phyloP scores from a whole-genome alignment of 1,140 invertebrate genomes.

The Lordiphosa collinella region DNA sequence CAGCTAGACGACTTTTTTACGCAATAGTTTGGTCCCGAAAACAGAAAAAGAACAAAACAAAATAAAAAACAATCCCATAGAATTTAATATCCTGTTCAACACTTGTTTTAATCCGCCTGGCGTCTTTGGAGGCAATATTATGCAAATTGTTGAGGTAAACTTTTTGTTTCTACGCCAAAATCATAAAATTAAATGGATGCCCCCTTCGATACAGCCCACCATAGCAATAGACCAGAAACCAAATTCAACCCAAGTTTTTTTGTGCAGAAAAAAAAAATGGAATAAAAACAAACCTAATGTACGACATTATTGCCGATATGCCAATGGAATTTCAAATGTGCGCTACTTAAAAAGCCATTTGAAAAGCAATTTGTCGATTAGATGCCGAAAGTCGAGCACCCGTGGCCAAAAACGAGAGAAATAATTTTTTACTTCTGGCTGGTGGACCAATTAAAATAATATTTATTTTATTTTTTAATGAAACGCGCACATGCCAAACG shows the following conservation, averaged over 20 bases:
- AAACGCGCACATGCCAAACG: slow-evolving; percentile 18
- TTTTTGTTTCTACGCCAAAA: slow-evolving; percentile 41
- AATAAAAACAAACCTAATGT: slow-evolving; percentile 50
- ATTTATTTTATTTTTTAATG: slow-evolving; percentile 1
- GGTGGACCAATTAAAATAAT: too few relatives aligned
- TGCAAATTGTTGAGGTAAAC: slow-evolving; percentile 42
- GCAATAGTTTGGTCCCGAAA: slow-evolving; percentile 37
- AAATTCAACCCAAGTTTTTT: slow-evolving; percentile 26
- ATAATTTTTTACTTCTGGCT: slow-evolving; percentile 14
- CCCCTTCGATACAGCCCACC: slow-evolving; percentile 10
- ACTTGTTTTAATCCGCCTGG: slow-evolving; percentile 51
- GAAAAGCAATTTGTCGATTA: slow-evolving; percentile 24
- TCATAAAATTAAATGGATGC: slow-evolving; percentile 60
- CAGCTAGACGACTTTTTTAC: slow-evolving; percentile 17
- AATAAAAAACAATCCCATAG: slow-evolving; percentile 22
- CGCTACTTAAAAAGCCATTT: slow-evolving; percentile 56
- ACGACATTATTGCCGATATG: slow-evolving; percentile 64
- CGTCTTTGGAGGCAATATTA: slow-evolving; percentile 28
- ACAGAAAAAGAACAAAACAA: slow-evolving; percentile 7
- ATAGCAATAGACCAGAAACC: not conserved
- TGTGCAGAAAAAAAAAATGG: not conserved
- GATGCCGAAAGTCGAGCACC: slow-evolving; percentile 25
- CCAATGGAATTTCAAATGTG: slow-evolving; percentile 52
- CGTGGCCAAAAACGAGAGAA: slow-evolving; percentile 9
- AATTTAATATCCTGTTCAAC: slow-evolving; percentile 69